Percentiles rank a stretch among this genome's conserved stretches.
These are phyloP conservation scores for Chloropsis hardwickii DNA, from an alignment of 2,113 vertebrate genomes.

Conservation along the genomic window DNA sequence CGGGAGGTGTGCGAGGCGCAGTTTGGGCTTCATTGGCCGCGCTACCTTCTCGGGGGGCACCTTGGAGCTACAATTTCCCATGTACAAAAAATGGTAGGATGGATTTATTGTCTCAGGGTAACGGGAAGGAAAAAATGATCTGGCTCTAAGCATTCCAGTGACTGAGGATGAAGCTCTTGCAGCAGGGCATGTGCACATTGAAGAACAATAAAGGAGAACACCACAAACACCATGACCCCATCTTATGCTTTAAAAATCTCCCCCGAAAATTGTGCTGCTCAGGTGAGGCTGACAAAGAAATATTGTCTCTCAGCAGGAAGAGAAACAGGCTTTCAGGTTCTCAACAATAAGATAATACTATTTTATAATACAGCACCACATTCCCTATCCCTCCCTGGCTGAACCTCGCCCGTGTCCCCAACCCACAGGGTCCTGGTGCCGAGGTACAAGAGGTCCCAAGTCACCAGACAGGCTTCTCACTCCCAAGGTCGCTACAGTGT, in stretches of 20 bases:
- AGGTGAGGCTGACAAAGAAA: background rate
- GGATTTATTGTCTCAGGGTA: background rate
- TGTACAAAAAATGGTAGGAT: rapidly evolving
- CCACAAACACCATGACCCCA: rapidly evolving
- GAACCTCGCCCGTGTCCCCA: rapidly evolving
- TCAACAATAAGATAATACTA: rapidly evolving
- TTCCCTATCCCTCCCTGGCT: background rate
- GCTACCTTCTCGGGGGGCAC: background rate
- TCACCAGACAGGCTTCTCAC: background rate
- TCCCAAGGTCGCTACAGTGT: rapidly evolving
- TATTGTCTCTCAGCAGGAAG: rapidly evolving
- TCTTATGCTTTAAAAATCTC: background rate
- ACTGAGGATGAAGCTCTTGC: background rate
- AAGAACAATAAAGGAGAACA: background rate
- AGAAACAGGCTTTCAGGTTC: background rate
- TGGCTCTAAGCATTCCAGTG: background rate
- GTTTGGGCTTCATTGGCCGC: rapidly evolving
- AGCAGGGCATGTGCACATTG: rapidly evolving
- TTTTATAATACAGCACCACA: background rate
- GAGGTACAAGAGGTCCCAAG: background rate
- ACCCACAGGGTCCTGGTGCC: rapidly evolving
- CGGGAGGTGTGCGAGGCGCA: background rate
- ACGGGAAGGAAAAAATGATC: rapidly evolving
- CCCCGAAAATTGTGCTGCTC: background rate
- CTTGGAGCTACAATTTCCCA: background rate